Evolutionary conservation across 2,888 invertebrate genomes (phyloP).

Genomic region (Melolontha melolontha): DNA sequence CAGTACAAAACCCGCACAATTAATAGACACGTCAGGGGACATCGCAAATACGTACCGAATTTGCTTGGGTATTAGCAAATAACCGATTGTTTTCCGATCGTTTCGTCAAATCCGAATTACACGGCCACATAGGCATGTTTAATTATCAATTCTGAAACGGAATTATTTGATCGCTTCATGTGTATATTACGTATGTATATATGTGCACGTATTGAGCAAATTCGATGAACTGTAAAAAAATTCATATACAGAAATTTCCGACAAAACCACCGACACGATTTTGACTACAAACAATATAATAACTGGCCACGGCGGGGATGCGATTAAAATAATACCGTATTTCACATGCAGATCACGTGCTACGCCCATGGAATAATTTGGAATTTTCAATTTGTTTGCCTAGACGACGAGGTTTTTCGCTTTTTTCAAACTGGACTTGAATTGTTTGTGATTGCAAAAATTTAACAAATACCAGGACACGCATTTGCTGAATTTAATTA

Average conservation of each 20-base stretch:
- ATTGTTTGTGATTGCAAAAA: too few relatives aligned
- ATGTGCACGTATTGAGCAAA: neutral
- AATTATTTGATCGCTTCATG: constrained; percentile 3
- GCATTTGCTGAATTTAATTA: too few relatives aligned
- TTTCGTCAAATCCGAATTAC: constrained; percentile 25
- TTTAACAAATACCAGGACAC: too few relatives aligned
- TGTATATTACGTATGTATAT: neutral
- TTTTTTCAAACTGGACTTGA: too few relatives aligned
- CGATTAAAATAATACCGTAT: constrained; percentile 30
- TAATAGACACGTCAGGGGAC: constrained; percentile 5
- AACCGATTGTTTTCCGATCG: constrained; percentile 12
- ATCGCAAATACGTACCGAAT: constrained; percentile 4
- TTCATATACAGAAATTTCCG: neutral
- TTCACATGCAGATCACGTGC: constrained; percentile 32
- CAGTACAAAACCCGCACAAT: neutral
- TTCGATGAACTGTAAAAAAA: constrained; percentile 2
- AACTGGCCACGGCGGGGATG: neutral
- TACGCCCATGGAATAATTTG: constrained; percentile 10
- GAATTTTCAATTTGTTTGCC: constrained; percentile 33
- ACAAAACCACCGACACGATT: neutral
- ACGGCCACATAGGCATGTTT: neutral
- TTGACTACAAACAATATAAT: constrained; percentile 3
- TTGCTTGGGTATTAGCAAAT: constrained; percentile 9
- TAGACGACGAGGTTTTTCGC: neutral
- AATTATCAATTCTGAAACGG: constrained; percentile 11